Evolutionary conservation across 2,113 vertebrate species (phyloP).

Genomic region (Engraulis encrasicolus): DNA sequence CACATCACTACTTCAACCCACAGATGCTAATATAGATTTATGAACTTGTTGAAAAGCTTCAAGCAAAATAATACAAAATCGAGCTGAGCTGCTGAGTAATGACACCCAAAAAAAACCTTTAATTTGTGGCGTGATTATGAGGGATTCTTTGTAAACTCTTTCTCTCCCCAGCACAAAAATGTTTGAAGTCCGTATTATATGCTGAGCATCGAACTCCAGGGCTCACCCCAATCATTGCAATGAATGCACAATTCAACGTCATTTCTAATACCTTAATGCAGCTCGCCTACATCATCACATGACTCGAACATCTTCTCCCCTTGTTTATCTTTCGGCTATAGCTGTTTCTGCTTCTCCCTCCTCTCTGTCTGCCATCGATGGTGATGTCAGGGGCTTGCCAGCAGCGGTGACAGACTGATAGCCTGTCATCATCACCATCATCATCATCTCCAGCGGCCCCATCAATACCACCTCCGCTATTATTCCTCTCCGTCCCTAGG

Average conservation of each 20-base stretch:
- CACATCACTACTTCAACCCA: no score
- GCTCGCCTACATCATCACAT: not conserved
- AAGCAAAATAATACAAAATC: no score
- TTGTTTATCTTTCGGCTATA: not conserved
- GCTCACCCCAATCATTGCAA: not conserved
- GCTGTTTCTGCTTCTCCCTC: not conserved
- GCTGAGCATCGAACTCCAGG: not conserved
- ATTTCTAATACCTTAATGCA: not conserved
- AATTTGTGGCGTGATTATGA: no score
- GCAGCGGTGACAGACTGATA: conserved; percentile 28
- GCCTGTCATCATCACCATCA: conserved; percentile 23
- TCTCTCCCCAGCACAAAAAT: no score
- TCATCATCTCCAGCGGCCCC: not conserved
- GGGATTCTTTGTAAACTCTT: no score
- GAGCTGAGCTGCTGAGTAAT: no score
- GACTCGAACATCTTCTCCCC: not conserved
- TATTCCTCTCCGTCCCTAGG: not conserved
- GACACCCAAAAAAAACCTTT: no score
- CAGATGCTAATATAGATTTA: no score
- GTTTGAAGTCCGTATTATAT: no score
- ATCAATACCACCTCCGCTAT: not conserved
- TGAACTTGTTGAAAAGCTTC: no score
- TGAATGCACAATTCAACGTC: not conserved
- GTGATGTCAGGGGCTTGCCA: conserved; percentile 11
- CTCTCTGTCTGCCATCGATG: not conserved